Evolutionary conservation across 2,888 invertebrate genomes (phyloP).

Genomic region (Neoaliturus tenellus): DNA sequence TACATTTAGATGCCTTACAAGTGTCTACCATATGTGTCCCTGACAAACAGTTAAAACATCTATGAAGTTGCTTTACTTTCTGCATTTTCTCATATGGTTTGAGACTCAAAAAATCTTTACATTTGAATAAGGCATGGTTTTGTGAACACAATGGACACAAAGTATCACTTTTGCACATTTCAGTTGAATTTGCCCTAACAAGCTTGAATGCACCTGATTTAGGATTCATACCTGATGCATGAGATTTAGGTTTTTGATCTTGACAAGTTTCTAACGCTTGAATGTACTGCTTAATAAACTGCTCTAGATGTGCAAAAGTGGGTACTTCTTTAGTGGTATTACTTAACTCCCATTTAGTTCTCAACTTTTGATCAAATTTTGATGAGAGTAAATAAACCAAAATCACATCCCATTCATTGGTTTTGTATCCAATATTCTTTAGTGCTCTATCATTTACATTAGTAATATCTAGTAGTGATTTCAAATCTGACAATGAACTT

Average conservation of each 20-base stretch:
- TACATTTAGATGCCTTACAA: not conserved
- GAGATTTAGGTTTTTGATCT: not conserved
- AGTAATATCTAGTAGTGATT: not conserved
- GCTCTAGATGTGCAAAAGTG: constrained; percentile 14
- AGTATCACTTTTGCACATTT: not conserved
- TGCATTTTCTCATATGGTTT: constrained; percentile 4
- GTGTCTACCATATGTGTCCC: not conserved
- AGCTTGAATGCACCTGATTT: not conserved
- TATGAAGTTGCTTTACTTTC: not conserved
- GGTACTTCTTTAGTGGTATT: constrained; percentile 1
- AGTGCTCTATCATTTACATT: not conserved
- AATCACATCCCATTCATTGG: not conserved
- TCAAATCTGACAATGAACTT: not conserved
- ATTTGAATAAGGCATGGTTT: constrained; percentile 12
- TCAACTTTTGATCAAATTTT: not conserved
- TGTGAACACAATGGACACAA: not conserved
- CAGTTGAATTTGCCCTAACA: constrained; percentile 20
- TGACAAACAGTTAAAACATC: not conserved
- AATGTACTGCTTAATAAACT: not conserved
- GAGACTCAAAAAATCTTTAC: not conserved
- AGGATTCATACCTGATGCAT: too few species aligned
- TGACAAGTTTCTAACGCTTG: constrained; percentile 33
- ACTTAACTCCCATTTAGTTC: not conserved
- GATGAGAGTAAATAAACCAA: not conserved
- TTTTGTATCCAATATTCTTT: not conserved